Evolutionary conservation across 2,797 vertebrate genomes (phyloP), one percentile per base, ranked within the genome.

Genomic region (Hyperoplus immaculatus): DNA sequence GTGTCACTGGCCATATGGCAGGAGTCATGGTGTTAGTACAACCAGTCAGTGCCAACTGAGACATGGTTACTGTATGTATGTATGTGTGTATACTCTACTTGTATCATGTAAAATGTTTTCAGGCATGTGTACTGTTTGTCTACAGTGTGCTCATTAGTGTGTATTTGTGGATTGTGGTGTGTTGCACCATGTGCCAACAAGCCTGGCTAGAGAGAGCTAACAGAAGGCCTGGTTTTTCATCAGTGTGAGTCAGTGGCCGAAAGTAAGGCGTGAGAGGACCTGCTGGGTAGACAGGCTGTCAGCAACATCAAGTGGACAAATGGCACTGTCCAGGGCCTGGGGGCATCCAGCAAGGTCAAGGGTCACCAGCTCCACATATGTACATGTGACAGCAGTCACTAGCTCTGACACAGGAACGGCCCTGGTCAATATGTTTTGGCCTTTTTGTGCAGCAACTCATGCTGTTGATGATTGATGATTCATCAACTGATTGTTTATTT

Each of bases 281-380:
- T 91, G 92, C 93, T 93, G 93, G 75, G 87, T 55, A 78, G 88
- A 89, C 93, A 94, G 93, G 90, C 88, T 91, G 91, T 90, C 85
- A 67, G 77, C 88, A 66, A 66, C 86, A 75, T 85, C 74, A 73
- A 84, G 81, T 78, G 80, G 92, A 88, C 87, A 91, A 93, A 90
- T 85, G 88, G 81, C 71, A 55, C 80, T 18, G 66, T 65, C 67
- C 63, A 39, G 80, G 66, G 55, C 83, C 78, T 15, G 21, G 77
- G 89, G 88, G 63, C 75, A 74, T 80, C 77, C 78, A 78, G n/a
- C 68, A 69, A 81, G 88, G 90, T 91, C 87, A 89, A 56, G 75
- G 89, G 88, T 92, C 85, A 85, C 72, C 38, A 80, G 46, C 36
- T 21, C 47, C 73, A 68, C 54, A 63, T 21, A 36, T 61, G 69